Conservation (phyloP, 1,140 invertebrate species). For the Lepidurus couesii region DNA sequence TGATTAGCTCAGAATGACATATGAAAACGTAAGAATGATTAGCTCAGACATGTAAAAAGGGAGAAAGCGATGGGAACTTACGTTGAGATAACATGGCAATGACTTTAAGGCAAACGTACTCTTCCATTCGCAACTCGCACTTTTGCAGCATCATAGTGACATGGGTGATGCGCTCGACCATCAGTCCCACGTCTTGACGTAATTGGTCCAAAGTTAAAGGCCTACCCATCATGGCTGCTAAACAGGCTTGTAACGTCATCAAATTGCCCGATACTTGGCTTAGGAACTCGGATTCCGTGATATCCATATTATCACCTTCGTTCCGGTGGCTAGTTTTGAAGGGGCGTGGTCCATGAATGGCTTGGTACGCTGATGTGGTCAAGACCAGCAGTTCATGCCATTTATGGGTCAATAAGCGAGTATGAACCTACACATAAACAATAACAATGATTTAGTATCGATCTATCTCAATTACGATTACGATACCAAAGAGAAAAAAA, state of each 20-base stretch:
- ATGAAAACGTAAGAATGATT: slow-evolving; percentile 27
- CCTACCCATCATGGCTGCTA: slow-evolving; percentile 83
- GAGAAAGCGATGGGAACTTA: slow-evolving; percentile 33
- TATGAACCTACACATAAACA: slow-evolving; percentile 57
- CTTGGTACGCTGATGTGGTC: slow-evolving; percentile 87
- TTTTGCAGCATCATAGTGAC: slow-evolving; percentile 84
- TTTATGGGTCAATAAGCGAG: slow-evolving; percentile 89
- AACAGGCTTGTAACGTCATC: slow-evolving; percentile 76
- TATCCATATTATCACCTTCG: slow-evolving; percentile 25
- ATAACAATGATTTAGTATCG: background rate
- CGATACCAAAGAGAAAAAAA: background rate
- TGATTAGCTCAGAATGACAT: too few relatives aligned
- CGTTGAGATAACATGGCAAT: slow-evolving; percentile 77
- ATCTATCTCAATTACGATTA: background rate
- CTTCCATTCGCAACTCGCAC: slow-evolving; percentile 83
- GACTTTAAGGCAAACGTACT: slow-evolving; percentile 93
- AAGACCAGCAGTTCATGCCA: slow-evolving; percentile 95
- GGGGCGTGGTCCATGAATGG: slow-evolving; percentile 66
- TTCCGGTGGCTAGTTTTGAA: slow-evolving; percentile 35
- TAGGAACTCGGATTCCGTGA: slow-evolving; percentile 40
- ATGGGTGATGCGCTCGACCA: slow-evolving; percentile 90
- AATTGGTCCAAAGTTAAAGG: slow-evolving; percentile 87
- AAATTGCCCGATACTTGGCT: slow-evolving; percentile 54
- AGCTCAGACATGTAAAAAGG: background rate
- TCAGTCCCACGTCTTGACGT: slow-evolving; percentile 80